Conservation (phyloP, 2,113 vertebrate species). For the Hyla sarda region DNA sequence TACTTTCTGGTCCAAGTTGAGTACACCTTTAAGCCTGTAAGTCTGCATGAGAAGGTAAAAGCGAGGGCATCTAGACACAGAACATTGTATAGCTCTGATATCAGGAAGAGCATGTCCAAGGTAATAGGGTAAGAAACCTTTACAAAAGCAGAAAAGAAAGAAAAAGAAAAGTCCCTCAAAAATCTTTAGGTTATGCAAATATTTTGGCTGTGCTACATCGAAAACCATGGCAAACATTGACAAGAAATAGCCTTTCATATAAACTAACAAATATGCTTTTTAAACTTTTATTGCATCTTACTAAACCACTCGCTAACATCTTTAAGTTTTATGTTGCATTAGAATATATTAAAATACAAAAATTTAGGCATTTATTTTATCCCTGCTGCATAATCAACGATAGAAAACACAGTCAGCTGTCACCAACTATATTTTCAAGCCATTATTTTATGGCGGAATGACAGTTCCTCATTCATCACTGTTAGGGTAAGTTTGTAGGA, state of each 20-base stretch:
- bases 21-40: too few relatives aligned
- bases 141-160: not conserved
- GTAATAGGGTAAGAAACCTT: too few relatives aligned
- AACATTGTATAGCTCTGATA: too few relatives aligned
- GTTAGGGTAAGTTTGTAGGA: slow-evolving; percentile 26
- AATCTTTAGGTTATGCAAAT: not conserved
- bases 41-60: too few relatives aligned
- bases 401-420: slow-evolving; percentile 47
- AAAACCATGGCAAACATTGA: not conserved
- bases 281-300: slow-evolving; percentile 6
- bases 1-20: too few relatives aligned
- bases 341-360: slow-evolving; percentile 12
- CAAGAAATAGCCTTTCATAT: not conserved
- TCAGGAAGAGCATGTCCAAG: too few relatives aligned
- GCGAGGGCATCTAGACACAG: too few relatives aligned
- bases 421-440: slow-evolving; percentile 43
- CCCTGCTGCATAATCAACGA: slow-evolving; percentile 33
- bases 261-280: not conserved
- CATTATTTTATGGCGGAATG: slow-evolving; percentile 48
- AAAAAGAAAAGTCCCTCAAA: too few relatives aligned
- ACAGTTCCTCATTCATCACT: slow-evolving; percentile 51
- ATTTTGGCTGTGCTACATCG: not conserved
- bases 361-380: slow-evolving; percentile 28
- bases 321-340: not conserved
- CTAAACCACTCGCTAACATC: not conserved